Evolutionary conservation across 2,113 vertebrate genomes (phyloP), one percentile per base, ranked within the genome.

Genomic region (Gobius niger): DNA sequence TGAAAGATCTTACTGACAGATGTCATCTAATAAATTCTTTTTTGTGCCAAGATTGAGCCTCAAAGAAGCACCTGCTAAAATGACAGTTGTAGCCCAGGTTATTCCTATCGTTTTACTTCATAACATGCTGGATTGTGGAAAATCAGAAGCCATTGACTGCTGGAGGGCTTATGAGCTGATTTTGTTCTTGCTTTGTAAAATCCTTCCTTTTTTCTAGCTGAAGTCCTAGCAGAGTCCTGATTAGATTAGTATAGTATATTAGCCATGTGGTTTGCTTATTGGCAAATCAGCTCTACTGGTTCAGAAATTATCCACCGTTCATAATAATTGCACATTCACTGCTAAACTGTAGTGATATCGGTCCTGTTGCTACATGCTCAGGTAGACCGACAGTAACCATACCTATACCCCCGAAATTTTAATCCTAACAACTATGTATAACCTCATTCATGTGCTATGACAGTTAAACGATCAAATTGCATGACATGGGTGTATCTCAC

Each of bases 181-280:
- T 14, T 11, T 63, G 49, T 47, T 24, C 34, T 1, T 12, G 19
- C 47, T 71, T 61, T 47, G 63, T 14, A 52, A 44, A 70, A 50
- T 52, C 57, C 52, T 63, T 82, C 82, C 67, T 75, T 84, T 61
- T 15, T 3, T 5, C 44, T 72, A 44, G 65, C 1, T n/a, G 10
- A 56, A 56, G 24, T 24, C 42, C 56, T 24, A 34, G 67, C 71
- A 53, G 47, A 67, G 44, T 54, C 42, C 24, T 84, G 79, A 89
- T 89, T 80, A 85, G 73, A 89, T 91, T 88, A 83, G 8, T 14
- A 14, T 61, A 53, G n/a, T n/a, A n/a, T n/a, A n/a, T n/a, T n/a
- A n/a, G 67, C 68, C 80, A 83, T 84, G 74, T 82, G 73, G 53
- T 64, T 65, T 42, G 40, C 64, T 77, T 63, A 80, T 79, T 85